Evolutionary conservation across 2,113 vertebrate genomes (phyloP).

Genomic region (Hystrix brachyura): DNA sequence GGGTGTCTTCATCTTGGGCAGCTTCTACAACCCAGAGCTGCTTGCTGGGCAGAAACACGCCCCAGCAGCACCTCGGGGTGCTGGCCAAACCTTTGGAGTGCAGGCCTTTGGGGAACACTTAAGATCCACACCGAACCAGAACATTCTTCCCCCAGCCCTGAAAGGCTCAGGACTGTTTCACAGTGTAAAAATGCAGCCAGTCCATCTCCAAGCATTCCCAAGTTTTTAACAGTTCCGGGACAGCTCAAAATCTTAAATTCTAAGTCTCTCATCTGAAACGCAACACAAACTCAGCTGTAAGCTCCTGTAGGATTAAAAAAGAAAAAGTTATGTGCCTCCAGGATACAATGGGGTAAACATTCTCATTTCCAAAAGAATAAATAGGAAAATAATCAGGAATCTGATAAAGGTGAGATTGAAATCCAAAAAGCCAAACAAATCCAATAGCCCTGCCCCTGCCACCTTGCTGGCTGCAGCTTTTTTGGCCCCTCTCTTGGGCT

Average conservation of each 20-base stretch:
- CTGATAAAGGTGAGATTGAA: neutral
- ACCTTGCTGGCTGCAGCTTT: neutral
- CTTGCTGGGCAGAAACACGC: neutral
- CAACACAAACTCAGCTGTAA: neutral
- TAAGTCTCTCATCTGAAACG: neutral
- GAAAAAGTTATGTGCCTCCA: neutral
- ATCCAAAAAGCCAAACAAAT: neutral
- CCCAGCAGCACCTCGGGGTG: neutral
- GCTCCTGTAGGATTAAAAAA: neutral
- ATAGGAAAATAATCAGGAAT: neutral
- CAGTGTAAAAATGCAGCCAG: neutral
- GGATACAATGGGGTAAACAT: neutral
- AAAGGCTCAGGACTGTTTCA: neutral
- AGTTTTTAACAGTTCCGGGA: neutral
- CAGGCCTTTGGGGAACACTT: neutral
- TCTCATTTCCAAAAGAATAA: neutral
- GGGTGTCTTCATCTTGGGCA: rapidly evolving
- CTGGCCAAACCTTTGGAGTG: neutral
- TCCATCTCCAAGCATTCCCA: neutral
- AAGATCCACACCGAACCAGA: neutral
- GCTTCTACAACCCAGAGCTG: neutral
- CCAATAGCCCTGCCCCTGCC: no score
- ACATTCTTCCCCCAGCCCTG: neutral
- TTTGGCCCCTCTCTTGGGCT: neutral
- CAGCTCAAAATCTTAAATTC: neutral